Evolutionary conservation across 2,113 vertebrate species (phyloP).

Genomic region (Geothlypis trichas): DNA sequence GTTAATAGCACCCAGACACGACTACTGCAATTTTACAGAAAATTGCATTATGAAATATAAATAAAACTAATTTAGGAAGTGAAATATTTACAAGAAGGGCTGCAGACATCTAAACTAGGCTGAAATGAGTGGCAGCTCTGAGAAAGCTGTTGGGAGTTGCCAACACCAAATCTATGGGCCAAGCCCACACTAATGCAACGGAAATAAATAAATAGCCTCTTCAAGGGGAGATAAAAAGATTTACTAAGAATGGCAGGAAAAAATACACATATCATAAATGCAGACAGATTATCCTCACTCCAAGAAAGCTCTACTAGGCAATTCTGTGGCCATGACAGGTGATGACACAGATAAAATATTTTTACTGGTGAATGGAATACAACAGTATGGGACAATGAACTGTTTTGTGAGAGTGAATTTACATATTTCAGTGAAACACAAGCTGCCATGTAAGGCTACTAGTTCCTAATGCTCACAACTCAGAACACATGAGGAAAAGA

Average conservation of each 20-base stretch:
- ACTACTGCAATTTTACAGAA: neutral
- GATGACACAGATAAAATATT: neutral
- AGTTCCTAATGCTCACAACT: neutral
- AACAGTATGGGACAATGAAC: neutral
- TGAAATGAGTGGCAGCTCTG: neutral
- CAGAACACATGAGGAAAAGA: neutral
- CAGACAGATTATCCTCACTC: neutral
- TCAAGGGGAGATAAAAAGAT: neutral
- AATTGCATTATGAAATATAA: constrained; percentile 13
- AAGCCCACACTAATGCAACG: neutral
- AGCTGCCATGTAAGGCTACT: neutral
- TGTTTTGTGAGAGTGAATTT: neutral
- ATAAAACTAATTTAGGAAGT: constrained; percentile 41
- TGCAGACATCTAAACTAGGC: neutral
- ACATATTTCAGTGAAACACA: neutral
- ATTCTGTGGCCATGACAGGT: neutral
- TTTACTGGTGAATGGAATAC: neutral
- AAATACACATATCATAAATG: neutral
- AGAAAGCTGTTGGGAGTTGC: neutral
- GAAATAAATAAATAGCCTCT: constrained; percentile 30
- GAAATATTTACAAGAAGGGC: constrained; percentile 23
- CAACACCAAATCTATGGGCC: neutral
- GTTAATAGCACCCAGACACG: constrained; percentile 31
- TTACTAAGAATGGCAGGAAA: neutral
- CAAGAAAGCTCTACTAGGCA: neutral